These are phyloP conservation scores for Andrena hattorfiana DNA, from an alignment of 2,888 invertebrate species.

Conservation along the genomic window DNA sequence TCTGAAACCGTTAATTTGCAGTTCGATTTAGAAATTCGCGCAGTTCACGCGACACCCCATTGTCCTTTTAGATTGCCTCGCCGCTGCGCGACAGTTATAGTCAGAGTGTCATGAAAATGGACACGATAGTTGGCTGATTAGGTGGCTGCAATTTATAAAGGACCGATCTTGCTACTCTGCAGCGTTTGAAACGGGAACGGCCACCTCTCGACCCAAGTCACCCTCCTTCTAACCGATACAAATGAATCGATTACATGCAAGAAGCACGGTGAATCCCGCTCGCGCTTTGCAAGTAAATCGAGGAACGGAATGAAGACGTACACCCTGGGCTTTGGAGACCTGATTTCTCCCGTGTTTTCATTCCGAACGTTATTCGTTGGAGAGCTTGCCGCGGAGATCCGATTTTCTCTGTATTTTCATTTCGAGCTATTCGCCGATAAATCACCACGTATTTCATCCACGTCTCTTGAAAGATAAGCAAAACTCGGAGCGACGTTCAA, in stretches of 20 bases:
- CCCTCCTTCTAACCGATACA: conserved; percentile 15
- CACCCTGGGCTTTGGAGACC: neutral
- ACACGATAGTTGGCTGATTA: neutral
- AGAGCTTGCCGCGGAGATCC: neutral
- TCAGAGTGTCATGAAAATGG: neutral
- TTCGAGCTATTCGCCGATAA: neutral
- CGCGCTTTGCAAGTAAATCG: conserved; percentile 19
- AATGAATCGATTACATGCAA: conserved; percentile 30
- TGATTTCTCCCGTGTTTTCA: conserved; percentile 9
- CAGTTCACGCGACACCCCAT: neutral
- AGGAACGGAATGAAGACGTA: conserved; percentile 22
- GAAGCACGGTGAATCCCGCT: neutral
- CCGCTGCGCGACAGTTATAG: too few species aligned
- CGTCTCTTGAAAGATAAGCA: neutral
- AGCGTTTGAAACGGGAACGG: conserved; percentile 4
- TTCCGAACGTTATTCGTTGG: neutral
- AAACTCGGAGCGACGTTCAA: neutral
- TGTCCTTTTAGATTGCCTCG: neutral
- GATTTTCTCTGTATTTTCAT: neutral
- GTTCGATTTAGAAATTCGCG: conserved; percentile 34
- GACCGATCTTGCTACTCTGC: neutral
- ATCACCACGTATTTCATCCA: neutral
- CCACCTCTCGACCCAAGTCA: neutral
- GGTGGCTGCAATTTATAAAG: neutral
- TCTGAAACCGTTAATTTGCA: conserved; percentile 13